Evolutionary conservation across 1,140 invertebrate species (phyloP), one percentile per base, ranked within the genome.

Genomic region (Babylonia areolata): DNA sequence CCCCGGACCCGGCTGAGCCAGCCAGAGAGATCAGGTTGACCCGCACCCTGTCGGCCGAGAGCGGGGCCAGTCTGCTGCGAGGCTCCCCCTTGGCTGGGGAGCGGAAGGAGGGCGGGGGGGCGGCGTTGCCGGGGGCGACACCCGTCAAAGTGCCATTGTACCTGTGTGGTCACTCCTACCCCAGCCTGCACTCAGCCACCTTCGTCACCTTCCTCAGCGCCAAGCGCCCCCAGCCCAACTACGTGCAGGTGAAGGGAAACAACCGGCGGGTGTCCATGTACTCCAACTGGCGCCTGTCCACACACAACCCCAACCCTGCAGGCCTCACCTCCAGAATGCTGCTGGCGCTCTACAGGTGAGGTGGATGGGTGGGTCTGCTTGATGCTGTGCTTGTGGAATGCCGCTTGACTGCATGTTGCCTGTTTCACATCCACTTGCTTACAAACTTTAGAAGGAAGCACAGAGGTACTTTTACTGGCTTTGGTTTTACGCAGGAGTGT

Each of bases 221-320:
- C 33, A 98, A 98, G 93, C 96, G 97, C 88, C 97, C 98, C 0
- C 98, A 99, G 93, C 98, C 98, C 0, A 99, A 98, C 95, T 99
- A 99, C 93, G 97, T 99, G 64, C 94, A 94, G 23, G 84, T 89
- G 20, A 95, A 96, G 89, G 94, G 94, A 12, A 96, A 96, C 0
- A 97, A 98, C 92, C 96, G 97, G 88, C 97, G 97, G 90, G 94
- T 99, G 64, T 99, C 98, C 28, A 99, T 99, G 98, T 99, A 99
- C 92, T 99, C 98, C 17, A 98, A 99, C 93, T 99, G 98, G 98
- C 97, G 97, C 94, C 94, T 95, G 87, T 88, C 93, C 35, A 88
- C 91, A 33, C 89, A 91, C 80, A 96, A 90, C 89, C 96, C 96
- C 79, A 96, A 97, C 94, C 96, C 96, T 17, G 93, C 96, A 51